Percentiles rank a stretch among this genome's conserved stretches.
Evolutionary conservation across 2,888 invertebrate genomes (phyloP).

Genomic region (Junonia oenone): DNA sequence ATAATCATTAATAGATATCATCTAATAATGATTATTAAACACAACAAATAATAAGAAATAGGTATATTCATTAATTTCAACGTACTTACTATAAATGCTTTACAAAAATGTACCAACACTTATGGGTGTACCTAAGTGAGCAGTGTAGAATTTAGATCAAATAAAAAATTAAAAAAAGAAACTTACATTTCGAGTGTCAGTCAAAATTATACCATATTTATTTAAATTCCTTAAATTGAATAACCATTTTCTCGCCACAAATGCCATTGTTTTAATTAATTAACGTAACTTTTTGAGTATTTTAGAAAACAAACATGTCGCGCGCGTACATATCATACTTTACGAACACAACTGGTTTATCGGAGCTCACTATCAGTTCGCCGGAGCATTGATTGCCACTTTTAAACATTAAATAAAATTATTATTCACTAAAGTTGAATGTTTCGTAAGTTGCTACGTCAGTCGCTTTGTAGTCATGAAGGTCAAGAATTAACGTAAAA

Average conservation of each 20-base stretch:
- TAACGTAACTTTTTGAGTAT: slow-evolving; percentile 18
- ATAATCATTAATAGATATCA: too few relatives aligned
- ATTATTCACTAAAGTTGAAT: slow-evolving; percentile 44
- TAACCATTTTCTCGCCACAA: slow-evolving; percentile 55
- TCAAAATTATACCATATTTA: slow-evolving; percentile 45
- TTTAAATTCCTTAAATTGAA: slow-evolving; percentile 49
- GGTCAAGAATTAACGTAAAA: slow-evolving; percentile 41
- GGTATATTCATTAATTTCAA: too few relatives aligned
- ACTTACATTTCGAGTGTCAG: slow-evolving; percentile 55
- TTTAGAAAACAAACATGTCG: slow-evolving; percentile 17
- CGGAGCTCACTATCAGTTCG: slow-evolving; percentile 53
- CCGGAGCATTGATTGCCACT: slow-evolving; percentile 58
- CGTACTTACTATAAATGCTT: too few relatives aligned
- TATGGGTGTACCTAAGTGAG: too few relatives aligned
- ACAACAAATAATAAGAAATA: too few relatives aligned
- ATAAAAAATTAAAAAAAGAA: not conserved
- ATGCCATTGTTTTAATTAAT: slow-evolving; percentile 46
- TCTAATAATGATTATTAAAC: too few relatives aligned
- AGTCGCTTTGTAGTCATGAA: slow-evolving; percentile 25
- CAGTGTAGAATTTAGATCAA: not conserved
- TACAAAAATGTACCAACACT: too few relatives aligned
- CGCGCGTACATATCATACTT: slow-evolving; percentile 28
- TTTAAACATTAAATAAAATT: slow-evolving; percentile 37
- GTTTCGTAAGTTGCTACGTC: slow-evolving; percentile 35
- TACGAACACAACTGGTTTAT: slow-evolving; percentile 48